Percentiles rank a stretch among this genome's conserved stretches.
Evolutionary conservation across 2,888 invertebrate species (phyloP).

Genomic region (Callosobruchus maculatus): DNA sequence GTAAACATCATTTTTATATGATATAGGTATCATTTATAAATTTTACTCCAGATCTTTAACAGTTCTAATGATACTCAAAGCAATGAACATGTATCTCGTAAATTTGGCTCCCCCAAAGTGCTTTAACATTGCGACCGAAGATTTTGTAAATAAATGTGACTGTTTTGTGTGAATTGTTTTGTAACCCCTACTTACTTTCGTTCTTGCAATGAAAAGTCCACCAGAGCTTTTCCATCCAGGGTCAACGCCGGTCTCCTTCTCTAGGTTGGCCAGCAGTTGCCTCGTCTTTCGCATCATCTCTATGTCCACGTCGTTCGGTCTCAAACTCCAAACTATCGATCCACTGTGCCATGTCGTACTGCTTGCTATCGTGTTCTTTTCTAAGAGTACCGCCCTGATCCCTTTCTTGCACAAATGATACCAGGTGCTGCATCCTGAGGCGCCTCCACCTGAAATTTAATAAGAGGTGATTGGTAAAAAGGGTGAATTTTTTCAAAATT

Average conservation of each 20-base stretch:
- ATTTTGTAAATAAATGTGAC: no score
- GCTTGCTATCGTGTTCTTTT: slow-evolving; percentile 28
- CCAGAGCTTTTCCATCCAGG: slow-evolving; percentile 90
- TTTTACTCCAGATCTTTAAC: no score
- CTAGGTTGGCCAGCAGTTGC: slow-evolving; percentile 63
- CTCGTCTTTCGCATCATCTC: slow-evolving; percentile 69
- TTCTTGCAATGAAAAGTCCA: slow-evolving; percentile 81
- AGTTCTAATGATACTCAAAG: no score
- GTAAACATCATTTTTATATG: no score
- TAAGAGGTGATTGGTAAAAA: no score
- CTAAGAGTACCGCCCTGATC: slow-evolving; percentile 28
- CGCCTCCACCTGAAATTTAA: slow-evolving; percentile 29
- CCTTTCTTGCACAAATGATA: slow-evolving; percentile 32
- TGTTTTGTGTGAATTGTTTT: no score
- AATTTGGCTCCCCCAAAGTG: no score
- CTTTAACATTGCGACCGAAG: no score
- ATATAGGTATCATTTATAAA: no score
- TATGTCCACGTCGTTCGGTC: slow-evolving; percentile 84
- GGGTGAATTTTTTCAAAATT: no score
- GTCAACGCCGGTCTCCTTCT: slow-evolving; percentile 74
- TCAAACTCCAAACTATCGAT: slow-evolving; percentile 50
- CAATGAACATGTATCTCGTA: no score
- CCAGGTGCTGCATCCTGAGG: slow-evolving; percentile 30
- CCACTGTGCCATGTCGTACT: slow-evolving; percentile 35
- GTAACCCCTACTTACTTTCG: slow-evolving; percentile 48